These are phyloP conservation scores for Riparia riparia DNA, from an alignment of 2,113 vertebrate genomes.

Conservation along the genomic window DNA sequence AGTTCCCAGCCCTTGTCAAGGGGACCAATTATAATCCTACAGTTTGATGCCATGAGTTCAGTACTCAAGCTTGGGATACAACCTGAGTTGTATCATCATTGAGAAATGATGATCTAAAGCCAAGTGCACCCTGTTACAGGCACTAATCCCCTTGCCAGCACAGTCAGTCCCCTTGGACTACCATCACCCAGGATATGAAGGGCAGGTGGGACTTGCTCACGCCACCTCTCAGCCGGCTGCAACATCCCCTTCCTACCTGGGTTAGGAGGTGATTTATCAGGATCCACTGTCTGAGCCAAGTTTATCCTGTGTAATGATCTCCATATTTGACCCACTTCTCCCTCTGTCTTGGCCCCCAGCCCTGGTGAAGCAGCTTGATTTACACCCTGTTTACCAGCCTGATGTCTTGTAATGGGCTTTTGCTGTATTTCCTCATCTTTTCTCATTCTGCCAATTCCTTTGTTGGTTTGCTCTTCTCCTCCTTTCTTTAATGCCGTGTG, in stretches of 20 bases:
- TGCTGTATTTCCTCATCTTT: constrained; percentile 55
- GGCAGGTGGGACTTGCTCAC: neutral
- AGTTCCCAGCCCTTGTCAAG: neutral
- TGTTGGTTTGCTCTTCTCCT: constrained; percentile 8
- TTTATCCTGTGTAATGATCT: neutral
- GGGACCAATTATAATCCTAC: neutral
- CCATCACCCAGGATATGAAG: fast-evolving
- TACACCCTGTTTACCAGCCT: constrained; percentile 50
- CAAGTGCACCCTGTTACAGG: neutral
- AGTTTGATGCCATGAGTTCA: neutral
- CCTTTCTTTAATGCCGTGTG: neutral
- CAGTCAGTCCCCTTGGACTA: fast-evolving
- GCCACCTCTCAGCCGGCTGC: neutral
- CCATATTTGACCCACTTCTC: neutral
- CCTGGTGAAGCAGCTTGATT: constrained; percentile 61
- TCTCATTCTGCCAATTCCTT: constrained; percentile 22
- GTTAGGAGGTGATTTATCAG: neutral
- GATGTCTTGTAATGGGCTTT: constrained; percentile 26
- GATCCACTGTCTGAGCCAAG: neutral
- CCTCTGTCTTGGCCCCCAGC: neutral
- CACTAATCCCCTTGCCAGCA: neutral
- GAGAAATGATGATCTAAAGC: neutral
- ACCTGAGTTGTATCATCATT: no score
- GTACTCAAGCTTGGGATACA: neutral
- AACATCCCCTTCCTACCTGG: neutral